phyloP scores from a whole-genome alignment of 2,113 vertebrate species.

The Cisticola juncidis region DNA sequence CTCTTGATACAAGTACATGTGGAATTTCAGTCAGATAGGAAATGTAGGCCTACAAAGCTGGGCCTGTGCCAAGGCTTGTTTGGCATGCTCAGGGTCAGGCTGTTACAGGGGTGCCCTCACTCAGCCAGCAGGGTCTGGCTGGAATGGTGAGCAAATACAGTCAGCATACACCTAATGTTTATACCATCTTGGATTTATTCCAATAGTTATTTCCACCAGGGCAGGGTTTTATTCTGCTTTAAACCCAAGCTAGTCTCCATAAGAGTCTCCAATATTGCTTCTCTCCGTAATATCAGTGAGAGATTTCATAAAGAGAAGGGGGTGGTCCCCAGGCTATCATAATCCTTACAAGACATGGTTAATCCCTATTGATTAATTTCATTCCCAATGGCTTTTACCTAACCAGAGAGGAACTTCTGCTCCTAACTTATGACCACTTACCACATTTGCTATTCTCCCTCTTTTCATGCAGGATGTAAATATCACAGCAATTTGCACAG shows the following conservation, averaged over 20 bases:
- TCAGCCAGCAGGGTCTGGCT: rapidly evolving
- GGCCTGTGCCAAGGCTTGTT: neutral
- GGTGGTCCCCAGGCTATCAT: neutral
- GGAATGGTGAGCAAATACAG: neutral
- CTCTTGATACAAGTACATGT: neutral
- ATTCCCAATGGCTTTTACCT: neutral
- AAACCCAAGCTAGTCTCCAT: neutral
- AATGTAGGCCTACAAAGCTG: neutral
- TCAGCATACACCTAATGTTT: rapidly evolving
- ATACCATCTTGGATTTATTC: neutral
- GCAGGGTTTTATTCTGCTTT: neutral
- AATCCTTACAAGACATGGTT: neutral
- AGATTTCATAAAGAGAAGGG: neutral
- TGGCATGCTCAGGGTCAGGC: neutral
- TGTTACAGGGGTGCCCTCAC: neutral
- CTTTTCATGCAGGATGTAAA: neutral
- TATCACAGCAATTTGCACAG: neutral
- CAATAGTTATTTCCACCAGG: neutral
- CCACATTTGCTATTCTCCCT: neutral
- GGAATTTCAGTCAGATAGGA: neutral
- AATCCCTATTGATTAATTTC: too few relatives aligned
- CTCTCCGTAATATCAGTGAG: neutral
- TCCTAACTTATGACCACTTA: neutral
- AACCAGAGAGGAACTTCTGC: neutral
- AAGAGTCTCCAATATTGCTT: neutral